Base-by-base conservation (phyloP, 2,797 vertebrate species). In the Oreonectes daqikongensis region DNA sequence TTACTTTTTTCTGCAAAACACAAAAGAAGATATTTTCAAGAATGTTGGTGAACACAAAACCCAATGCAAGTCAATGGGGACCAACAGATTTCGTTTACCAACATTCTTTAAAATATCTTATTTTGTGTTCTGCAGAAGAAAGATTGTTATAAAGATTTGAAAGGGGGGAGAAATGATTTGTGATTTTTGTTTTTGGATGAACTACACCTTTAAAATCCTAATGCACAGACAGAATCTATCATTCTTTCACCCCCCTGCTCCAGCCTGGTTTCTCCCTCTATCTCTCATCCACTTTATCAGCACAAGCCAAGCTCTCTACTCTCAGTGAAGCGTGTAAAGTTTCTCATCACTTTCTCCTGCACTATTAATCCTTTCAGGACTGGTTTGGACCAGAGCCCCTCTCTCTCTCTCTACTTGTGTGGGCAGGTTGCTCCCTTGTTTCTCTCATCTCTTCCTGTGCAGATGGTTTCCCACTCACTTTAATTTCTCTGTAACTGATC, bases 291-390 rank as follows among this genome's bases (percentile, higher is more conserved):
- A 77, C 75, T 22, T 17, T 22, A 61, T 77, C 66, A 69, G 44
- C 22, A 69, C 57, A 63, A 53, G 46, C 12, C 57, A 63, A 42
- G 46, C 8, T 1, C 75, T 69, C 44, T 8, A 7, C 66, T 61
- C 30, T 77, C 75, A 77, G 3, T 77, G 32, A 30, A 42, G 66
- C 46, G 35, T 77, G 55, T 40, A 52, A 52, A 77, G 69, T 12
- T 40, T 69, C 46, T 69, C 46, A 46, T 46, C 48, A 24, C 40
- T 46, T 42, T 66, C 9, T 38, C 30, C 50, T 74, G 68, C 52
- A 81, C 59, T 81, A 65, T 67, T 79, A 63, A 75, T 79, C 71
- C 60, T 77, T 82, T 82, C 76, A 72, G 59, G 66, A 68, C 79
- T 66, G 78, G 71, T n/a, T 61, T 77, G 76, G 69, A 73, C 76